Base-by-base conservation (phyloP, 2,888 invertebrate genomes). In the Syrista parreyssii region DNA sequence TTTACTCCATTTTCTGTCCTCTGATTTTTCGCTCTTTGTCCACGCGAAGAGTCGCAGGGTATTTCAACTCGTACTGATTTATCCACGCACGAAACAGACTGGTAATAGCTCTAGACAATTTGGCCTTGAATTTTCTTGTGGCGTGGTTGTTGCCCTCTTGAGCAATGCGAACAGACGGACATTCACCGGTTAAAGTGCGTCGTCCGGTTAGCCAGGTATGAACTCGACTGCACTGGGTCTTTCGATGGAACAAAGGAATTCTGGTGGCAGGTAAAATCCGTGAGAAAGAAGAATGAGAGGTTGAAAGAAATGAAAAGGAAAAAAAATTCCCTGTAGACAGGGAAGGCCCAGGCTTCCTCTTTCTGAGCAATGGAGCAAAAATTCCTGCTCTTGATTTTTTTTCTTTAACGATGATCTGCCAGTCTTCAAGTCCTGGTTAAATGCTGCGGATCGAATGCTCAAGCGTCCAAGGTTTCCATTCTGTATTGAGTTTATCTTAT, bases 241-340 rank as follows among this genome's bases (percentile, higher is more conserved):
- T 34, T 33, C 75, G 83, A 84, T 33, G 88, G 88, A 55, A 90
- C 90, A 90, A 90, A 90, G 89, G 88, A 90, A 89, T 89, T 89
- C 89, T 85, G 31, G 71, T 15, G 71, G 71, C 71, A 71, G 71
- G 71, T 33, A 71, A 32, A 32, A 31, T 71, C 71, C 31, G 33
- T 33, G 71, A 71, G 71, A 32, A 32, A 71, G 12, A 71, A 3
- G 71, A 30, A 71, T 4, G 9, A 31, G 31, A 69, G 69, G n/a
- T 30, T 6, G 69, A 71, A 32, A 2, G 31, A 12, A 15, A 15
- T 11, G 31, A 71, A 11, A 71, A 15, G 33, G 23, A 9, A 30
- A 31, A 15, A 30, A 30, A 30, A 71, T 31, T 71, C 71, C 15
- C 71, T 30, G 31, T 71, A 12, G 31, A 71, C 31, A 9, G 31